phyloP scores from a whole-genome alignment of 2,797 vertebrate genomes.

The Phataginus tetradactyla region DNA sequence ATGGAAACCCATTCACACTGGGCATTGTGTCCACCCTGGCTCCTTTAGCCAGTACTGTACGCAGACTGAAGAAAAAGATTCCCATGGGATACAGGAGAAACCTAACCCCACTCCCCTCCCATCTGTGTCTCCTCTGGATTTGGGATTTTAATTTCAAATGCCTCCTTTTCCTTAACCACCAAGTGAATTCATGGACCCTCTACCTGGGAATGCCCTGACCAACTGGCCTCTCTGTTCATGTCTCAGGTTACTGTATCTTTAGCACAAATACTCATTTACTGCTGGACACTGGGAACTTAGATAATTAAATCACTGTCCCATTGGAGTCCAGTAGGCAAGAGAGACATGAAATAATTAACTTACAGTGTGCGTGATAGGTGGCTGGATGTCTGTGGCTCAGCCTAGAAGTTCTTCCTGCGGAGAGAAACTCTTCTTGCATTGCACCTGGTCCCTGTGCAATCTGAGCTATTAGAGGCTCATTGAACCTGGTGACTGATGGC shows the following conservation, averaged over 20 bases:
- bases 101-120: not conserved
- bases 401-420: not conserved
- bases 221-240: not conserved
- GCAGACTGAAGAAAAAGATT: conserved; percentile 10
- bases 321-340: not conserved
- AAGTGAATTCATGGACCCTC: not conserved
- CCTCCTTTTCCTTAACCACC: not conserved
- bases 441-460: accelerated
- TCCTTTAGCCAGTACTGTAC: not conserved
- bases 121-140: not conserved
- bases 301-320: not conserved
- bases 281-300: not conserved
- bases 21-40: conserved; percentile 28
- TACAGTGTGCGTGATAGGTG: not conserved
- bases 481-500: not conserved
- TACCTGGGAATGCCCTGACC: not conserved
- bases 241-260: not conserved
- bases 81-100: conserved; percentile 38
- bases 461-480: not conserved
- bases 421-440: not conserved
- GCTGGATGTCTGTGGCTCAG: not conserved
- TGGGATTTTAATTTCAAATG: not conserved
- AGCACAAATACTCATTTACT: not conserved
- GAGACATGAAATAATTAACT: accelerated
- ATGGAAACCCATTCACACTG: not conserved